Conservation (phyloP, 2,888 invertebrate genomes). For the Sminthurinus aureus region DNA sequence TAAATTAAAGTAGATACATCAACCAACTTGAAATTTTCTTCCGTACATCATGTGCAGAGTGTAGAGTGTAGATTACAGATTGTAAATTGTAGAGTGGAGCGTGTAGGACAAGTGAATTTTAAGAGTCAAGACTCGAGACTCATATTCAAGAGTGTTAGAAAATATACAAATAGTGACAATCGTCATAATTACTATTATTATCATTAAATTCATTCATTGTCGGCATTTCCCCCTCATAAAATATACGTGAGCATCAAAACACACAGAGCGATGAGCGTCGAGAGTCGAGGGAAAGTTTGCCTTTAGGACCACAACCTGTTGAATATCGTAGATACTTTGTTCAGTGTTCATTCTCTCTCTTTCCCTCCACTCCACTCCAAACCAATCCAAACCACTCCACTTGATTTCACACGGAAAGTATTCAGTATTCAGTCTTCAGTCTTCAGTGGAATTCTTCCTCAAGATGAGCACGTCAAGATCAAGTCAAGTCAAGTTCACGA, state of each 20-base stretch:
- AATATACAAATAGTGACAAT: no score
- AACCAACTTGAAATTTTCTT: no score
- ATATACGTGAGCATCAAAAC: background rate
- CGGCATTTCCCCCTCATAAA: background rate
- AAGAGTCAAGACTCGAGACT: no score
- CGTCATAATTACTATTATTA: background rate
- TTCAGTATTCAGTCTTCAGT: background rate
- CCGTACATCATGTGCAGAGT: no score
- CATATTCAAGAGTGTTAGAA: no score
- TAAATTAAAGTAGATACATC: no score
- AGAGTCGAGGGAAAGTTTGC: no score
- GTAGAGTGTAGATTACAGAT: no score
- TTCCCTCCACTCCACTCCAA: slow-evolving; percentile 4
- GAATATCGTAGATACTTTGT: slow-evolving; percentile 32
- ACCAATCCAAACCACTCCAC: background rate
- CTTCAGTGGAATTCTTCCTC: no score
- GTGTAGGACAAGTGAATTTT: no score
- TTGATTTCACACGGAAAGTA: background rate
- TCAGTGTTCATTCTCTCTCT: background rate
- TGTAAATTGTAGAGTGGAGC: no score
- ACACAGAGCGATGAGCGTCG: no score
- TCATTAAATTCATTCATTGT: background rate
- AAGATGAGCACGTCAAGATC: background rate
- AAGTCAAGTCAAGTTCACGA: background rate
- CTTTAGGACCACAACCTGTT: slow-evolving; percentile 37